Percentiles rank a stretch among this genome's conserved stretches.
phyloP scores from a whole-genome alignment of 2,797 vertebrate genomes.

The Anableps anableps region DNA sequence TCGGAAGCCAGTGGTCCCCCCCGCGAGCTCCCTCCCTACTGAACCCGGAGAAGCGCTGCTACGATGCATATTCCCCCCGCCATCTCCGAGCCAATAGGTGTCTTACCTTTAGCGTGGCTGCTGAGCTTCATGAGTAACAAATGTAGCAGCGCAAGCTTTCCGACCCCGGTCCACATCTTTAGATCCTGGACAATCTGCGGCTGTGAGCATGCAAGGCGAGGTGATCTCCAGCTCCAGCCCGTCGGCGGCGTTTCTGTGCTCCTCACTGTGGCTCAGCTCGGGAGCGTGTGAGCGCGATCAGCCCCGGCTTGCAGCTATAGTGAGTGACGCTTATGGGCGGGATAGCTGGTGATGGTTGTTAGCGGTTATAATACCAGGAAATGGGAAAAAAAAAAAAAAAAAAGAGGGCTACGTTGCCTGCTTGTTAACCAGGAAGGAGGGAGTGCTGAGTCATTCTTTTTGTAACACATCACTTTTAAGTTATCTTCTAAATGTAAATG shows the following conservation, averaged over 20 bases:
- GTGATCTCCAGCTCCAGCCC: slow-evolving; percentile 44
- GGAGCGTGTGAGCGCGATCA: slow-evolving; percentile 44
- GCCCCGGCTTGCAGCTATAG: slow-evolving; percentile 42
- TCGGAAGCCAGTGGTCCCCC: not conserved
- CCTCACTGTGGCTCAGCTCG: slow-evolving; percentile 32
- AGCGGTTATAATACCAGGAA: slow-evolving; percentile 31
- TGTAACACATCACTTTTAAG: not conserved
- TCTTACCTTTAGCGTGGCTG: slow-evolving; percentile 73
- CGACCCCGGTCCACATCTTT: slow-evolving; percentile 82
- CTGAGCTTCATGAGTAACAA: slow-evolving; percentile 79
- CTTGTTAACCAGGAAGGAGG: not conserved
- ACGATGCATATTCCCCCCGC: slow-evolving; percentile 7
- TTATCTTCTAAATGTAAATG: not conserved
- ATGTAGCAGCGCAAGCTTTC: slow-evolving; percentile 81
- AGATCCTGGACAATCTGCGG: slow-evolving; percentile 54
- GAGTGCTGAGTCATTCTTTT: slow-evolving; percentile 44
- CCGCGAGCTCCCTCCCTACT: not conserved
- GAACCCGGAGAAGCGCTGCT: not conserved
- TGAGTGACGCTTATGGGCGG: slow-evolving; percentile 80
- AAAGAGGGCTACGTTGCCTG: not conserved
- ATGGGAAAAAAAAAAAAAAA: not conserved
- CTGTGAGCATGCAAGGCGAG: slow-evolving; percentile 57
- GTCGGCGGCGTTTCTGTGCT: slow-evolving; percentile 26
- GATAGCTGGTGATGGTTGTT: slow-evolving; percentile 34
- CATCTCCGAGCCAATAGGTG: slow-evolving; percentile 25